Evolutionary conservation across 2,888 invertebrate species (phyloP).

Genomic region (Polydrusus pterygomalis): DNA sequence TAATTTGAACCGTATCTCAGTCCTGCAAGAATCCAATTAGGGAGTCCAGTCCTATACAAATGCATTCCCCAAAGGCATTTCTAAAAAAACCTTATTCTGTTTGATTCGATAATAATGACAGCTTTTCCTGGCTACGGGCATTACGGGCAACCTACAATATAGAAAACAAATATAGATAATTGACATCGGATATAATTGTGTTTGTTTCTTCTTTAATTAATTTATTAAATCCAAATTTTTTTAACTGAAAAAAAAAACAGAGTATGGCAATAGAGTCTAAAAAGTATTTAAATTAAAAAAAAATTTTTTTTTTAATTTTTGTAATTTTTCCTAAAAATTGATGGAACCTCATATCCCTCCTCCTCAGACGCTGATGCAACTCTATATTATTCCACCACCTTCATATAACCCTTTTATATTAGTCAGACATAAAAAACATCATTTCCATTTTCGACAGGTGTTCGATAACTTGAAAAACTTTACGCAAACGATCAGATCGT

Average conservation of each 20-base stretch:
- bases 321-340: too few relatives aligned
- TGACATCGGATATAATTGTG: too few relatives aligned
- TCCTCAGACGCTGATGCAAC: too few relatives aligned
- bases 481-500: conserved; percentile 19
- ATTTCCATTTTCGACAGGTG: conserved; percentile 17
- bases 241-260: too few relatives aligned
- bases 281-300: too few relatives aligned
- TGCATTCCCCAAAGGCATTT: conserved; percentile 65
- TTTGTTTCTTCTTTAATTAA: too few relatives aligned
- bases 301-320: too few relatives aligned
- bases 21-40: conserved; percentile 67
- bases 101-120: conserved; percentile 62
- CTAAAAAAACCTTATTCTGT: conserved; percentile 61
- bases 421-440: background rate
- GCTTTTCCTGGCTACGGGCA: background rate
- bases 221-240: too few relatives aligned
- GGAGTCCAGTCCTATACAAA: conserved; percentile 65
- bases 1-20: conserved; percentile 65
- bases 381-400: too few relatives aligned
- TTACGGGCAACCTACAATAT: background rate
- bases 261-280: too few relatives aligned
- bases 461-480: conserved; percentile 27
- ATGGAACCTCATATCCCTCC: background rate
- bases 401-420: too few relatives aligned
- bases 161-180: too few relatives aligned